Base-by-base conservation (phyloP, 2,113 vertebrate species). In the Plecotus auritus region DNA sequence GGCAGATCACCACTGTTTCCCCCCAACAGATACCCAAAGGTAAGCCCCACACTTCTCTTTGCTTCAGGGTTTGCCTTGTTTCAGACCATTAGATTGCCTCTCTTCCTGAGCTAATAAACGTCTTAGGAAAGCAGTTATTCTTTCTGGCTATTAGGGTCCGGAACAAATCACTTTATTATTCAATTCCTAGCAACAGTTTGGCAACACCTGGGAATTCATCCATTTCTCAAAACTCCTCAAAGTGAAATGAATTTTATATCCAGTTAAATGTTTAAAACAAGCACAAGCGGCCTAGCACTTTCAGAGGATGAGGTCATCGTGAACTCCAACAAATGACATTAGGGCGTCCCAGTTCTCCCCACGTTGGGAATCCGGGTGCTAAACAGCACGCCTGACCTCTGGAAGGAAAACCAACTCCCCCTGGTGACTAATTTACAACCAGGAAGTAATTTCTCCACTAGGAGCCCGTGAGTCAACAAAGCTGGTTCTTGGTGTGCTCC, bases 361-460 rank as follows among this genome's bases (percentile, higher is more conserved):
- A n/a, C 45, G 51, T 74, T 85, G 22, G 88, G 96, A 92, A 82
- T 82, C 77, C 22, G 2, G 0, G 91, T 26, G 1, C 76, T 64
- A 12, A 90, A 91, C 0, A 87, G 88, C 92, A 96, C 8, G 73
- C 28, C 69, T 96, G 94, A 92, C 67, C 92, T 82, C 73, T 45
- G 69, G 47, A 66, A 97, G 82, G 82, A 94, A 97, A 97, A 74
- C 47, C 91, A 88, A 72, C 92, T 76, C 88, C 86, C 92, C 77
- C 88, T n/a, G 22, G 88, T 66, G 90, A 95, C 94, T 95, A 82
- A 95, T 97, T 95, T 91, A 94, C 88, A 87, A 93, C 85, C 82
- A 78, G 96, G 91, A 96, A 83, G 82, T 56, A 95, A 93, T 90
- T 69, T 83, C 73, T 89, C 96, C 73, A 14, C 69, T 4, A 88